Percentiles rank a stretch among this genome's conserved stretches.
phyloP scores from a whole-genome alignment of 2,797 vertebrate genomes.

The Antrozous pallidus region DNA sequence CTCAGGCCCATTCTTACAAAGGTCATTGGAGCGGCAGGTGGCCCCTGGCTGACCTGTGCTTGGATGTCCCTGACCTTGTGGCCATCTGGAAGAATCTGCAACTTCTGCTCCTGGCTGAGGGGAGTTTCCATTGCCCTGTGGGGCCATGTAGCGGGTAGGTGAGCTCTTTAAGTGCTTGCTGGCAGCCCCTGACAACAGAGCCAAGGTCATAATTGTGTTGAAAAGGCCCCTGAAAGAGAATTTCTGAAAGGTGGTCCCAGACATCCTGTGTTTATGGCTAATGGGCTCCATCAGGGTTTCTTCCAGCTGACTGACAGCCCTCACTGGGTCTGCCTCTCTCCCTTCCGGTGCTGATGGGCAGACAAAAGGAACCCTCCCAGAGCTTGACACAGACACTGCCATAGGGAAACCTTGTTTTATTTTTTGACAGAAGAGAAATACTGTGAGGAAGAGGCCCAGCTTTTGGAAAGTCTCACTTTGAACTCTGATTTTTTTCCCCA shows the following conservation, averaged over 20 bases:
- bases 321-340: not conserved
- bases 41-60: not conserved
- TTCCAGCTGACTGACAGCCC: not conserved
- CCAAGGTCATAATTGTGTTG: not conserved
- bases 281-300: not conserved
- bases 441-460: not conserved
- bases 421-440: not conserved
- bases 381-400: not conserved
- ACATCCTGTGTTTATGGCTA: not conserved
- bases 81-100: not conserved
- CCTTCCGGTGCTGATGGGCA: not conserved
- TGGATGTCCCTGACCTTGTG: not conserved
- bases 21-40: not conserved
- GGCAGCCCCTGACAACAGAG: not conserved
- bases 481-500: not conserved
- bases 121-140: not conserved
- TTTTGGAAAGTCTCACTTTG: not conserved
- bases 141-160: not conserved
- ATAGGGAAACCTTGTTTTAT: not conserved
- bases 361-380: not conserved
- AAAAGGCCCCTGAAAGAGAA: conserved; percentile 10
- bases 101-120: conserved; percentile 4
- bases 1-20: not conserved
- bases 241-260: conserved; percentile 34
- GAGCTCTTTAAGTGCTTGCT: conserved; percentile 36